These are phyloP conservation scores for Amblyjoppa proteus DNA, from an alignment of 2,888 invertebrate species.

Conservation along the genomic window DNA sequence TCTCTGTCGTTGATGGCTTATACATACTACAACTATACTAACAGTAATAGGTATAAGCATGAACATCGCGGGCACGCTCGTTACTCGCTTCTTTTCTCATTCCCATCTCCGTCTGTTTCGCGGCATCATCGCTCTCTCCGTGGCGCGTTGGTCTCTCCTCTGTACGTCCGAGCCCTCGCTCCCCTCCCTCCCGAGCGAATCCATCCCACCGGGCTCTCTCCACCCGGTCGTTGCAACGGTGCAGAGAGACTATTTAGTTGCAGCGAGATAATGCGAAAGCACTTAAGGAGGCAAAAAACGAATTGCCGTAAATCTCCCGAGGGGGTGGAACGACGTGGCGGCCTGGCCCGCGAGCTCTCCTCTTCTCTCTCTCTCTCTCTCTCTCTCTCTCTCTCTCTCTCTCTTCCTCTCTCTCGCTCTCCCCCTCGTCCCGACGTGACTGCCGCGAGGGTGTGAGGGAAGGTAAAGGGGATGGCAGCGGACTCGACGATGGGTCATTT, in stretches of 20 bases:
- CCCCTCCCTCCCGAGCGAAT: slow-evolving; percentile 1
- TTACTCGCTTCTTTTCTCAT: slow-evolving; percentile 54
- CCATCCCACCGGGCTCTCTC: slow-evolving; percentile 16
- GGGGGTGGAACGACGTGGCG: slow-evolving; percentile 65
- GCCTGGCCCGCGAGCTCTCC: slow-evolving; percentile 28
- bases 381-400: slow-evolving; percentile 23
- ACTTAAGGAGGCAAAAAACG: slow-evolving; percentile 80
- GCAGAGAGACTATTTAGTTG: slow-evolving; percentile 76
- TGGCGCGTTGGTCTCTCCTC: background rate
- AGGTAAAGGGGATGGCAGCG: slow-evolving; percentile 49
- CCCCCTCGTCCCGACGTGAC: slow-evolving; percentile 61
- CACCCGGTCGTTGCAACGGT: slow-evolving; percentile 18
- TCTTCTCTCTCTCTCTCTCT: slow-evolving; percentile 15
- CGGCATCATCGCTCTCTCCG: slow-evolving; percentile 15
- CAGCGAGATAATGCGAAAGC: slow-evolving; percentile 80
- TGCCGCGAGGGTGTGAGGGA: slow-evolving; percentile 65
- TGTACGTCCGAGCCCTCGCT: slow-evolving; percentile 28
- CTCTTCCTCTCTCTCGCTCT: background rate
- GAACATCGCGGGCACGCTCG: slow-evolving; percentile 61
- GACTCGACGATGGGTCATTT: slow-evolving; percentile 73
- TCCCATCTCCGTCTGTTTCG: slow-evolving; percentile 35
- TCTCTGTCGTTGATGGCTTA: slow-evolving; percentile 34
- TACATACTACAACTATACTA: slow-evolving; percentile 53
- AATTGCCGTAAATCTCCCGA: slow-evolving; percentile 79
- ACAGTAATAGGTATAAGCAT: slow-evolving; percentile 62